Evolutionary conservation across 1,140 invertebrate species (phyloP), one percentile per base, ranked within the genome.

Genomic region (Camponotus vicinus): DNA sequence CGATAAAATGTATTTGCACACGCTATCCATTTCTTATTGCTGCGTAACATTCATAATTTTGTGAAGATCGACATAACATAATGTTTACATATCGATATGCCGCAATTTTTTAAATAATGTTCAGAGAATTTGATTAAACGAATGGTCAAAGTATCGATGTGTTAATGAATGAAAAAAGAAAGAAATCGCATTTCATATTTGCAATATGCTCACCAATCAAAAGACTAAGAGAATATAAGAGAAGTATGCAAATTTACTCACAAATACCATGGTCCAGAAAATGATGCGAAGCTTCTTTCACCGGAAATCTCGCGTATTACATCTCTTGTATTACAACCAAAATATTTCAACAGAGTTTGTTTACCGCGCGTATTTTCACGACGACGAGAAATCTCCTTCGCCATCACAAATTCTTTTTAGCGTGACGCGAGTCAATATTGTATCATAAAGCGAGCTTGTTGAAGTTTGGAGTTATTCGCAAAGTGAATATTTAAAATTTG

Each of bases 361-460:
- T 89, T 85, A 76, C 87, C 59, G 67, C 52, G 73, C 52, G 64
- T 88, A 88, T 85, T 78, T 83, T 83, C 76, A 88, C 64, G 64
- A 34, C 34, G 77, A 80, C 64, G 76, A 78, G 61, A 80, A 61
- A 79, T 45, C 37, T n/a, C 32, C 11, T 9, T 21, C 21, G 11
- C 13, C 21, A 40, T 52, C 4, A 9, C 32, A 52, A 52, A 5
- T 34, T 59, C 34, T 55, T 67, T 59, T 63, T 40, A 49, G 49
- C 11, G 0, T n/a, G 52, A 13, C 57, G 34, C 57, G 67, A 73
- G 86, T 85, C 88, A 89, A 89, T 88, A 89, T 84, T 67, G 85
- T 87, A 85, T 87, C 85, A 86, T 77, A 88, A 88, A 34, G 27
- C 27, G 15, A 18, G 49, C 15, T 52, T 8, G 49, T 52, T 52